Conservation (phyloP, 2,113 vertebrate genomes). For the Entosphenus tridentatus region DNA sequence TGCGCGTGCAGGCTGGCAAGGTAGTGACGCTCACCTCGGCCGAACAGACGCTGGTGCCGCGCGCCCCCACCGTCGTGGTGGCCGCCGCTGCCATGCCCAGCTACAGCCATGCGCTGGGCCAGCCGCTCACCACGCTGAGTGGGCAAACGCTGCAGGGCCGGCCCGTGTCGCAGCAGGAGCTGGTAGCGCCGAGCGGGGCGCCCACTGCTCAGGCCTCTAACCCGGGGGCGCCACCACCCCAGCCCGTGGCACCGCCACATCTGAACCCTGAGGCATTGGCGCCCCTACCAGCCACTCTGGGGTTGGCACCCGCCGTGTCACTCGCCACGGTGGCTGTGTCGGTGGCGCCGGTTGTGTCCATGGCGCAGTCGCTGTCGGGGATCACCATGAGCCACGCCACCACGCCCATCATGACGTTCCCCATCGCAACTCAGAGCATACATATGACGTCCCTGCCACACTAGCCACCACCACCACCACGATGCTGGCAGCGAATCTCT, state of each 20-base stretch:
- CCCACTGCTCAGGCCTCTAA: conserved; percentile 36
- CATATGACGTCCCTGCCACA: conserved; percentile 82
- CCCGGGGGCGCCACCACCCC: conserved; percentile 33
- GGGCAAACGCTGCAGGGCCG: conserved; percentile 72
- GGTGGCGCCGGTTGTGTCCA: conserved; percentile 74
- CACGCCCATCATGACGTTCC: conserved; percentile 82
- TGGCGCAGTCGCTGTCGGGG: conserved; percentile 62
- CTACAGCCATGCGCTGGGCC: conserved; percentile 86
- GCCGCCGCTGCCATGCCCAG: conserved; percentile 23
- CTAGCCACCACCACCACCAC: conserved; percentile 18
- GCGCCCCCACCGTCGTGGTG: conserved; percentile 12
- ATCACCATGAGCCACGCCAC: conserved; percentile 95
- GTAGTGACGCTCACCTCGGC: conserved; percentile 50
- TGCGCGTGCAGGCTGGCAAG: conserved; percentile 67
- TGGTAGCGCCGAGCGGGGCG: conserved; percentile 47
- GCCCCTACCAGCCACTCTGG: conserved; percentile 59
- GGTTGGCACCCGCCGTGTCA: conserved; percentile 75
- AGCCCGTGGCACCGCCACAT: conserved; percentile 19
- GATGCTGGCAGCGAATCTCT: no score
- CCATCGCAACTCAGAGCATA: conserved; percentile 91
- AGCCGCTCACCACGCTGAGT: conserved; percentile 93
- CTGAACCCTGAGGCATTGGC: conserved; percentile 64
- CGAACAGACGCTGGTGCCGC: conserved; percentile 50
- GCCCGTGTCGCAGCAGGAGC: conserved; percentile 58
- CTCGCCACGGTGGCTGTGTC: conserved; percentile 83